Evolutionary conservation across 2,888 invertebrate genomes (phyloP).

Genomic region (Lasiommata megera): DNA sequence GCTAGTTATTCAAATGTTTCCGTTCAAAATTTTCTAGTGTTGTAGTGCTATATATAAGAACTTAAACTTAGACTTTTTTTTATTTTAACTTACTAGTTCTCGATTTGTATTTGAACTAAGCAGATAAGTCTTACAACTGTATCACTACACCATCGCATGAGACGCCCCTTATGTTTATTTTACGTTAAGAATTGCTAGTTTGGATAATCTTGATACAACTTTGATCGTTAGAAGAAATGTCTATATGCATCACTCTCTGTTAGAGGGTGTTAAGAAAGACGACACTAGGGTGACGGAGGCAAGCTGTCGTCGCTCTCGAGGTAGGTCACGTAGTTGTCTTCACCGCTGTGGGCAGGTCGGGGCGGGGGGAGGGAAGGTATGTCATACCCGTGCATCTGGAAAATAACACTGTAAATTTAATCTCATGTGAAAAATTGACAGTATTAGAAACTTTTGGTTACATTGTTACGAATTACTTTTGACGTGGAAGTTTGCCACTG

Average conservation of each 20-base stretch:
- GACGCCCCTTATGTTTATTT: neutral
- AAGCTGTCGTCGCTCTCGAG: conserved; percentile 93
- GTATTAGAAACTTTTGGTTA: too few relatives aligned
- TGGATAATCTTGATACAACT: conserved; percentile 15
- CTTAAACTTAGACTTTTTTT: too few relatives aligned
- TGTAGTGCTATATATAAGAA: too few relatives aligned
- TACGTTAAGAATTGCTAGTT: conserved; percentile 16
- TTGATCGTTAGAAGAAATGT: conserved; percentile 14
- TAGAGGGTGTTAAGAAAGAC: conserved; percentile 54
- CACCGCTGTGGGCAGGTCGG: conserved; percentile 84
- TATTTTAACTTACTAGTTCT: too few relatives aligned
- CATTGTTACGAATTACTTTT: too few relatives aligned
- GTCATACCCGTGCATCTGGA: conserved; percentile 96
- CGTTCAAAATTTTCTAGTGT: too few relatives aligned
- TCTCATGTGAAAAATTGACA: too few relatives aligned
- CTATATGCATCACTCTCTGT: conserved; percentile 26
- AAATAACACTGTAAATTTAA: conserved; percentile 30
- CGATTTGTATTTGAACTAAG: too few relatives aligned
- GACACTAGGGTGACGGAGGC: conserved; percentile 86
- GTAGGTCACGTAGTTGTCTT: conserved; percentile 95
- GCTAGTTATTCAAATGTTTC: too few relatives aligned
- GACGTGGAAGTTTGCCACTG: too few relatives aligned
- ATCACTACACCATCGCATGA: neutral
- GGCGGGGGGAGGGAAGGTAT: conserved; percentile 83
- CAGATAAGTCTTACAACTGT: neutral